Evolutionary conservation across 1,140 invertebrate species (phyloP).

Genomic region (Saccostrea glomerata): DNA sequence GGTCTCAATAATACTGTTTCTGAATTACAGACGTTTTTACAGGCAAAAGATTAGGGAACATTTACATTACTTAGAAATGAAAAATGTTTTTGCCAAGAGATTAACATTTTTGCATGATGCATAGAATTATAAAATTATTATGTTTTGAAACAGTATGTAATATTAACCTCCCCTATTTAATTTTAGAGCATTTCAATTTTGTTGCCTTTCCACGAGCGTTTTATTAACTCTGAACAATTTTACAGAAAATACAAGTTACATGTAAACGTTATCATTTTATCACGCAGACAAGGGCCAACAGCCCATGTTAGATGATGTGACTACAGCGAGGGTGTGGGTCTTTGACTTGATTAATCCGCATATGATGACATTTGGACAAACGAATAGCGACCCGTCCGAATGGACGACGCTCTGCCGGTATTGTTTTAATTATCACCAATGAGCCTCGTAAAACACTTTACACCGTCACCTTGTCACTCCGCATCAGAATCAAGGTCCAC

Average conservation of each 20-base stretch:
- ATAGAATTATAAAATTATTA: too few species aligned
- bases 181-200: too few species aligned
- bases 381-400: not conserved
- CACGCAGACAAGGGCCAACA: not conserved
- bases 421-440: slow-evolving; percentile 5
- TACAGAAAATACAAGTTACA: not conserved
- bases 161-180: too few species aligned
- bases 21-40: too few species aligned
- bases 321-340: not conserved
- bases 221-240: too few species aligned
- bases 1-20: too few species aligned
- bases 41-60: too few species aligned
- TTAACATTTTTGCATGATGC: too few species aligned
- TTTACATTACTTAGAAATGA: too few species aligned
- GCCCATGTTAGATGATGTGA: not conserved
- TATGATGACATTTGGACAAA: not conserved
- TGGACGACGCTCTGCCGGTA: slow-evolving; percentile 3
- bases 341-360: not conserved
- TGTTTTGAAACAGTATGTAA: too few species aligned
- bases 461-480: not conserved
- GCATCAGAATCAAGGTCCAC: not conserved
- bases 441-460: not conserved
- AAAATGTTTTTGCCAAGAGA: too few species aligned
- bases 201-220: too few species aligned
- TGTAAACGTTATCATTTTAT: not conserved